Percentiles rank a stretch among this genome's conserved stretches.
These are phyloP conservation scores for Kuschelorhynchus macadamiae DNA, from an alignment of 2,888 invertebrate species.

Conservation along the genomic window DNA sequence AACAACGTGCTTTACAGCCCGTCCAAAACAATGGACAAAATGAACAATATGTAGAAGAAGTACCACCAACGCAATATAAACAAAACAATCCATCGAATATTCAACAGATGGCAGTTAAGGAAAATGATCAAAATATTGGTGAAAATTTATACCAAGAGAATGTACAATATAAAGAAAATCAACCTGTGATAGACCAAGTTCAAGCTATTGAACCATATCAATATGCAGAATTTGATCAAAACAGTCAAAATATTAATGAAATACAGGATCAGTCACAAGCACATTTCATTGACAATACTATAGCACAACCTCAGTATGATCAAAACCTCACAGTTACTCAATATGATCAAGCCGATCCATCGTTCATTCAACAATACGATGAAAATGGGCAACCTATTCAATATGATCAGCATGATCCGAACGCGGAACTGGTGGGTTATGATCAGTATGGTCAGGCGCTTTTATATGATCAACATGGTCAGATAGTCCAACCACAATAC, in stretches of 20 bases:
- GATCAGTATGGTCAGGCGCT: constrained; percentile 55
- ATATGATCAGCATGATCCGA: constrained; percentile 26
- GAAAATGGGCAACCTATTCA: constrained; percentile 48
- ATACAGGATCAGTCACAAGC: too few relatives aligned
- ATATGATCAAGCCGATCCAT: constrained; percentile 47
- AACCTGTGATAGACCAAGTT: too few relatives aligned
- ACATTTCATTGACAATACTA: constrained; percentile 21
- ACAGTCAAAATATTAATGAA: constrained; percentile 47
- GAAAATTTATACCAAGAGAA: too few relatives aligned
- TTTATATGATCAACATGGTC: constrained; percentile 56
- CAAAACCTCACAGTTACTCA: constrained; percentile 53
- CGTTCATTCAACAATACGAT: constrained; percentile 56
- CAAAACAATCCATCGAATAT: constrained; percentile 34
- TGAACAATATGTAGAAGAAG: too few relatives aligned
- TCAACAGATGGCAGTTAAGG: background rate
- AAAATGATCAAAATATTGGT: constrained; percentile 41
- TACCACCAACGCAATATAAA: constrained; percentile 33
- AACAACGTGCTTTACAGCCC: too few relatives aligned
- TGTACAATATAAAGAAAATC: too few relatives aligned
- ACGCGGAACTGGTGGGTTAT: constrained; percentile 38
- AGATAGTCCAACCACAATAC: constrained; percentile 53
- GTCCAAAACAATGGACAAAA: too few relatives aligned
- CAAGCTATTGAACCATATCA: too few relatives aligned
- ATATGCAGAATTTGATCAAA: background rate
- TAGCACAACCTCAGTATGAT: constrained; percentile 42